phyloP scores from a whole-genome alignment of 30 jellyfish, hydroid and myxozoan genomes.

The Sanderia malayensis region DNA sequence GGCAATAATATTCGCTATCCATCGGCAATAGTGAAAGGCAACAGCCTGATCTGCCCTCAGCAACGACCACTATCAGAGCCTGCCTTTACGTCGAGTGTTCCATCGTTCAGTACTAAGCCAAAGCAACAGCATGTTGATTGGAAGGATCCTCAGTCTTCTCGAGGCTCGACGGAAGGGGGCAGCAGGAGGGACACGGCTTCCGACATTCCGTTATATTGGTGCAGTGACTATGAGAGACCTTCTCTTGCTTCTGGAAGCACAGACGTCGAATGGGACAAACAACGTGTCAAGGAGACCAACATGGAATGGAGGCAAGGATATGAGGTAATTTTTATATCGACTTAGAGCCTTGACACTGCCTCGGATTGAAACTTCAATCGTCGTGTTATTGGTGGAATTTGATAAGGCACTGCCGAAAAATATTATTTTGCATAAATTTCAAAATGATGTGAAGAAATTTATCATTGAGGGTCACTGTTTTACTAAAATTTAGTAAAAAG shows the following conservation, averaged over 20 bases:
- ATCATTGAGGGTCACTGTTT: no score
- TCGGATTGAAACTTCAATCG: no score
- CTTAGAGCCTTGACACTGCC: no score
- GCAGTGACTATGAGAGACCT: constrained; percentile 1
- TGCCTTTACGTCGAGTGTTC: not conserved
- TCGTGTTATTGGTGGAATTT: no score
- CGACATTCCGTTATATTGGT: not conserved
- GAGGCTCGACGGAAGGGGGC: constrained; percentile 5
- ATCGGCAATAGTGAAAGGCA: not conserved
- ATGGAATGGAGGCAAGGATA: constrained; percentile 66
- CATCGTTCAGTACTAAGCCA: not conserved
- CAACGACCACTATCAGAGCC: not conserved
- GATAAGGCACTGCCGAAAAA: not conserved
- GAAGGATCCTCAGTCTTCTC: constrained; percentile 7
- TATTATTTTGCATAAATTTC: no score
- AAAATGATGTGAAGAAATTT: no score
- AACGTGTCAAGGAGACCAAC: constrained; percentile 44
- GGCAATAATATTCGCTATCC: not conserved
- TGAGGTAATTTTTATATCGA: no score
- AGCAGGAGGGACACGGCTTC: not conserved
- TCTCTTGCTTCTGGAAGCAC: constrained; percentile 14
- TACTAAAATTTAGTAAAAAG: no score
- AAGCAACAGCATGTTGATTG: not conserved
- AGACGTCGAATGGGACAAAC: constrained; percentile 54
- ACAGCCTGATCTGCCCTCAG: not conserved